A percentile compares a stretch with the other conserved stretches of the same genome.
These are phyloP conservation scores for Acronicta alni DNA, from an alignment of 2,888 invertebrate genomes.

Conservation along the genomic window DNA sequence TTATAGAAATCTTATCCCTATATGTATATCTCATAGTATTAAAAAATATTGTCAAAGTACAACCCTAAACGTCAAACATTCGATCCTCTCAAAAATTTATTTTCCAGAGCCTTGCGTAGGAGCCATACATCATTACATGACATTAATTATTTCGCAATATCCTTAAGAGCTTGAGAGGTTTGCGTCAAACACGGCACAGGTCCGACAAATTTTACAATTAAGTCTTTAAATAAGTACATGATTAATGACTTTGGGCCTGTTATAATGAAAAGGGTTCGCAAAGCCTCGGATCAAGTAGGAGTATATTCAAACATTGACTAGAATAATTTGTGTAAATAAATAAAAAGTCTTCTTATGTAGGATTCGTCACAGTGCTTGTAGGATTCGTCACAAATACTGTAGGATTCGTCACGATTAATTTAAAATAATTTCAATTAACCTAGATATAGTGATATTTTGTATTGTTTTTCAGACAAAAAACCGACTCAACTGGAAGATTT, in stretches of 20 bases:
- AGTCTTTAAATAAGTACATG: conserved; percentile 48
- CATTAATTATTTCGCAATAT: conserved; percentile 53
- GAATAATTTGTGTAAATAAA: conserved; percentile 6
- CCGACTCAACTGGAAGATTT: too few relatives aligned
- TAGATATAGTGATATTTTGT: too few relatives aligned
- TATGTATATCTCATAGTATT: too few relatives aligned
- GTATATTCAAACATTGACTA: conserved; percentile 17
- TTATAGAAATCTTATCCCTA: too few relatives aligned
- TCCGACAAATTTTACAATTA: conserved; percentile 57
- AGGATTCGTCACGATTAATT: too few relatives aligned
- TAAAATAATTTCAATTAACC: too few relatives aligned
- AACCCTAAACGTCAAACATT: conserved; percentile 18
- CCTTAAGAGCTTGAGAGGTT: conserved; percentile 32
- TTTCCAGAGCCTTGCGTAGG: conserved; percentile 20
- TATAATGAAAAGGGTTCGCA: conserved; percentile 28
- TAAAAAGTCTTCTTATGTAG: neutral
- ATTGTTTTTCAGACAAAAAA: too few relatives aligned
- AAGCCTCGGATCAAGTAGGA: conserved; percentile 21
- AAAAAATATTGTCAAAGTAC: neutral
- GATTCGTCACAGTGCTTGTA: too few relatives aligned
- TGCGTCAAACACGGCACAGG: conserved; percentile 37
- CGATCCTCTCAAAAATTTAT: conserved; percentile 25
- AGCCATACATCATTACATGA: conserved; percentile 42
- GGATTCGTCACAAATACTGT: too few relatives aligned
- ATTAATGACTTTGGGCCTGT: conserved; percentile 46